Percentiles rank a stretch among this genome's conserved stretches.
These are phyloP conservation scores for Andrena camellia DNA, from an alignment of 2,888 invertebrate genomes.

Conservation along the genomic window DNA sequence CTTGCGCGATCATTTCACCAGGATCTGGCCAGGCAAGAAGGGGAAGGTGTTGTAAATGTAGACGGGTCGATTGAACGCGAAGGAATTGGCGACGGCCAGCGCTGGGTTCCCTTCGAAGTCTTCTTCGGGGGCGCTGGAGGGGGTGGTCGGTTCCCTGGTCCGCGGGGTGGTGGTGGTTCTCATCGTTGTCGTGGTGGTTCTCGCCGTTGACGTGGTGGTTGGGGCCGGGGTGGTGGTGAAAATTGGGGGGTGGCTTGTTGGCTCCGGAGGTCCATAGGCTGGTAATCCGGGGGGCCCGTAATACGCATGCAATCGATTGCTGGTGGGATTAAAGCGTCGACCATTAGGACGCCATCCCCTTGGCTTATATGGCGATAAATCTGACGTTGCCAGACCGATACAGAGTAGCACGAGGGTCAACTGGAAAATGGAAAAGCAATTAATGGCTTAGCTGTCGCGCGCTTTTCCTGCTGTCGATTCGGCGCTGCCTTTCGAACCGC, in stretches of 20 bases:
- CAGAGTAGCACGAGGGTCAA: constrained; percentile 63
- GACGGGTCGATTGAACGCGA: constrained; percentile 82
- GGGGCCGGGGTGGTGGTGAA: constrained; percentile 43
- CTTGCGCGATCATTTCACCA: constrained; percentile 35
- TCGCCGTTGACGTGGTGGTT: constrained; percentile 52
- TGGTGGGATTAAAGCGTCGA: constrained; percentile 75
- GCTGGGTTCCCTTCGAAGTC: constrained; percentile 79
- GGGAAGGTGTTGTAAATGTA: constrained; percentile 81
- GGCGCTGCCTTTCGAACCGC: constrained; percentile 10
- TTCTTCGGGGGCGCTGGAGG: constrained; percentile 64
- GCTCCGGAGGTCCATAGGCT: constrained; percentile 72
- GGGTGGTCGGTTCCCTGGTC: constrained; percentile 75
- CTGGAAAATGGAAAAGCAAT: constrained; percentile 66
- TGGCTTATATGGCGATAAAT: constrained; percentile 73
- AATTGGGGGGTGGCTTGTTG: constrained; percentile 54
- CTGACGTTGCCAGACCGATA: constrained; percentile 67
- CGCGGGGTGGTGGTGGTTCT: constrained; percentile 77
- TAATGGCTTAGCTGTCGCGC: constrained; percentile 47
- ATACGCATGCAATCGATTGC: constrained; percentile 69
- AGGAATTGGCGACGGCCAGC: constrained; percentile 82
- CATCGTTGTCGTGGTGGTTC: constrained; percentile 59
- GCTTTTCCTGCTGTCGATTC: constrained; percentile 23
- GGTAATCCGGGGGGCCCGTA: constrained; percentile 69
- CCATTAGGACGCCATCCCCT: constrained; percentile 82
- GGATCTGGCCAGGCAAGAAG: constrained; percentile 67